A percentile compares a stretch with the other conserved stretches of the same genome.
Evolutionary conservation across 30 jellyfish, hydroid and myxozoan genomes (phyloP).

Genomic region (Hydractinia symbiolongicarpus): DNA sequence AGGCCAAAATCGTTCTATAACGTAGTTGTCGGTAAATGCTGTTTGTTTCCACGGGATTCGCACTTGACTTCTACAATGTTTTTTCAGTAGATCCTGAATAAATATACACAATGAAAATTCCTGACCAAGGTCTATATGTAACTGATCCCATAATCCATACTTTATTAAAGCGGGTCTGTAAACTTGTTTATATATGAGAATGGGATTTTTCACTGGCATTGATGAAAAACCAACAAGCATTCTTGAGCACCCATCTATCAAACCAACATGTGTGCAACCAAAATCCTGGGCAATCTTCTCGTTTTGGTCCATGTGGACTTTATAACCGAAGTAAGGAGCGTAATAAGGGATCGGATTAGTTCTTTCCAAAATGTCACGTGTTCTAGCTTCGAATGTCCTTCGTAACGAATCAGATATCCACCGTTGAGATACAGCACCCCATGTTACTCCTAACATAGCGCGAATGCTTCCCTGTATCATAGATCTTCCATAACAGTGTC

Average conservation of each 20-base stretch:
- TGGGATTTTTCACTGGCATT: conserved; percentile 13
- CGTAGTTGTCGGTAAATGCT: too few species aligned
- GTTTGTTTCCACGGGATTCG: neutral
- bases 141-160: conserved; percentile 15
- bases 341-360: conserved; percentile 7
- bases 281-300: conserved; percentile 1
- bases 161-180: conserved; percentile 9
- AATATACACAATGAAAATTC: conserved; percentile 3
- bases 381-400: conserved; percentile 7
- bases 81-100: conserved; percentile 6
- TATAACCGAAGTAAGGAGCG: neutral
- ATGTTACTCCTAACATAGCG: neutral
- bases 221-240: conserved; percentile 11
- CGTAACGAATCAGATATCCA: conserved; percentile 3
- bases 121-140: neutral
- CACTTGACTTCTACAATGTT: neutral
- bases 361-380: conserved; percentile 3
- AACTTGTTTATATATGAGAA: neutral
- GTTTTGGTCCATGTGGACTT: conserved; percentile 19
- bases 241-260: conserved; percentile 10
- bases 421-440: conserved; percentile 4
- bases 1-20: too few species aligned
- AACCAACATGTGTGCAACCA: conserved; percentile 14
- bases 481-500: conserved; percentile 7
- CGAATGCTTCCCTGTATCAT: conserved; percentile 14